phyloP scores from a whole-genome alignment of 2,888 invertebrate species.

The Leucoma salicis region DNA sequence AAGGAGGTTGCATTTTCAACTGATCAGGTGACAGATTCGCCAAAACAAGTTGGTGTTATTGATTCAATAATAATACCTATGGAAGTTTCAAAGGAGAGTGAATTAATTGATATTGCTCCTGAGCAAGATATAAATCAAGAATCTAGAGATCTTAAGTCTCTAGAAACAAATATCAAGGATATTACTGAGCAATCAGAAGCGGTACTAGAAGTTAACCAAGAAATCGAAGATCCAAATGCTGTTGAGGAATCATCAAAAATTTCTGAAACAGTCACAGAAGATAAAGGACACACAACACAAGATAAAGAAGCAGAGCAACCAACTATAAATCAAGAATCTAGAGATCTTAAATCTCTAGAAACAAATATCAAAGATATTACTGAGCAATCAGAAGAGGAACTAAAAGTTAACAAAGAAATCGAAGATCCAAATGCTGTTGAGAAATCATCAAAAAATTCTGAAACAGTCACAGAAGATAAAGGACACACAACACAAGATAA shows the following conservation, averaged over 20 bases:
- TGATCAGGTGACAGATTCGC: conserved; percentile 7
- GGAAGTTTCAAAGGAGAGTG: background rate
- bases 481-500: conserved; percentile 11
- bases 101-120: background rate
- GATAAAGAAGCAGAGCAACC: conserved; percentile 17
- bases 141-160: conserved; percentile 2
- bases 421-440: background rate
- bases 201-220: background rate
- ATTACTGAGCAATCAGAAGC: background rate
- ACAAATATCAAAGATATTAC: no score
- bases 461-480: conserved; percentile 6
- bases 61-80: conserved; percentile 2
- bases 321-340: no score
- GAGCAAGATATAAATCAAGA: conserved; percentile 2
- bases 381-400: background rate
- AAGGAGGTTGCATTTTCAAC: background rate
- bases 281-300: conserved; percentile 7
- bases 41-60: conserved; percentile 1
- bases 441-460: conserved; percentile 1
- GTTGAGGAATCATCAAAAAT: conserved; percentile 5
- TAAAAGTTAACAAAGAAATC: background rate
- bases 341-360: no score
- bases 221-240: background rate
- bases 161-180: no score
- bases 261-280: conserved; percentile 7